These are phyloP conservation scores for Spheniscus mendiculus DNA, from an alignment of 2,113 vertebrate species.

Conservation along the genomic window DNA sequence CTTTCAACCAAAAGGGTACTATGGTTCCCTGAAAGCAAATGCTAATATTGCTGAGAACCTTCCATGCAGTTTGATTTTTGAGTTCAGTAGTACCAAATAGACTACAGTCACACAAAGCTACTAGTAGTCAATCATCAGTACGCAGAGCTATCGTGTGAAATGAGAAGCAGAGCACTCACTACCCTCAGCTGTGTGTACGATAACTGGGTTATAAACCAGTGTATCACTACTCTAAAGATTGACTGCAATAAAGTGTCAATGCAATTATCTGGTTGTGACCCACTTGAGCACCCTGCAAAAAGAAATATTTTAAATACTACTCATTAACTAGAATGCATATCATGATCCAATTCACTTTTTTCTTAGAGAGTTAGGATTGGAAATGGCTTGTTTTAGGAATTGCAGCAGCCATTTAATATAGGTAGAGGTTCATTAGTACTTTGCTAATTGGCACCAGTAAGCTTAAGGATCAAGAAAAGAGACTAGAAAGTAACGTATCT, in stretches of 20 bases:
- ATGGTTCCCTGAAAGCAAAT: neutral
- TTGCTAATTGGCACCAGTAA: constrained; percentile 11
- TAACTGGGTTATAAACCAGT: neutral
- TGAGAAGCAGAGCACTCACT: fast-evolving
- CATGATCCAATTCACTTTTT: neutral
- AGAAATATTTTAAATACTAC: neutral
- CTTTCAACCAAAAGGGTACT: neutral
- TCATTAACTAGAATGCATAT: neutral
- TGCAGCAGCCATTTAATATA: constrained; percentile 27
- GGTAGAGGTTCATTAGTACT: constrained; percentile 58
- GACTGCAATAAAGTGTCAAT: neutral
- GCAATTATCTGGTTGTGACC: neutral
- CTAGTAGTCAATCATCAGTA: fast-evolving
- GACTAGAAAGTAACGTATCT: constrained; percentile 44
- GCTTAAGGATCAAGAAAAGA: constrained; percentile 39
- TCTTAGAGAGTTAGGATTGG: constrained; percentile 14
- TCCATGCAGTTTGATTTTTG: neutral
- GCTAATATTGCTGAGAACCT: neutral
- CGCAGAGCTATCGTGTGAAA: neutral
- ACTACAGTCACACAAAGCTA: neutral
- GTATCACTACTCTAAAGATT: neutral
- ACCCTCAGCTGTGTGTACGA: neutral
- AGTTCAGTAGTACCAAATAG: neutral
- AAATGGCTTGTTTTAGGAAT: constrained; percentile 34
- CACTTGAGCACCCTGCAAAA: neutral